A percentile compares a stretch with the other conserved stretches of the same genome.
phyloP scores from a whole-genome alignment of 1,140 invertebrate species.

The Leptopilina clavipes region DNA sequence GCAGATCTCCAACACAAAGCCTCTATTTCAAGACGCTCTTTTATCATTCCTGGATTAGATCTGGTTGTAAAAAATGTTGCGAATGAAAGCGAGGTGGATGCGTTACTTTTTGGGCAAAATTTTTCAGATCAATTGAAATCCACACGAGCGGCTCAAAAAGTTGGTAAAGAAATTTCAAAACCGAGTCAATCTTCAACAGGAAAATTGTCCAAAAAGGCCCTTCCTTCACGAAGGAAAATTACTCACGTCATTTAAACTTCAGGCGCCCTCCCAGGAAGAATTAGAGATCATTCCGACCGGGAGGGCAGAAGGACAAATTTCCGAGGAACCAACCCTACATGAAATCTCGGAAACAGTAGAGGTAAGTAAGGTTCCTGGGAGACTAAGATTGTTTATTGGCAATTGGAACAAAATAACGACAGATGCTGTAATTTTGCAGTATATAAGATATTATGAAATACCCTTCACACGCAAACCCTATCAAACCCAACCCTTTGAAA shows the following conservation, averaged over 20 bases:
- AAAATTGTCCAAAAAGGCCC: not conserved
- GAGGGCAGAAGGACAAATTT: not conserved
- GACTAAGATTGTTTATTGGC: not conserved
- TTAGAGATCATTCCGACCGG: conserved; percentile 5
- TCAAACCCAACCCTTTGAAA: not conserved
- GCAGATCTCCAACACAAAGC: not conserved
- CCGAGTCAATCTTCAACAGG: not conserved
- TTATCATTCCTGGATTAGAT: not conserved
- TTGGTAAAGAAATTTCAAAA: not conserved
- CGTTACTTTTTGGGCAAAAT: not conserved
- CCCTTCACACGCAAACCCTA: not conserved
- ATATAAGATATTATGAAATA: not conserved
- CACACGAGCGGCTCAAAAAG: not conserved
- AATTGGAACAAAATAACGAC: not conserved
- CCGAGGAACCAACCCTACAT: not conserved
- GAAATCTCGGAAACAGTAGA: not conserved
- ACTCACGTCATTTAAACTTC: not conserved
- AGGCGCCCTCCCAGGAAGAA: conserved; percentile 3
- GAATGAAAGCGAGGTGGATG: not conserved
- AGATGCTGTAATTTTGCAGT: not conserved
- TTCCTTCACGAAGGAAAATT: conserved; percentile 1
- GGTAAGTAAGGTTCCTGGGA: not conserved
- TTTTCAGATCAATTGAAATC: not conserved
- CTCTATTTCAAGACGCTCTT: not conserved
- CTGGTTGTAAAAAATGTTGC: not conserved